Percentiles rank a stretch among this genome's conserved stretches.
Evolutionary conservation across 2,888 invertebrate genomes (phyloP).

Genomic region (Panzeria rudis): DNA sequence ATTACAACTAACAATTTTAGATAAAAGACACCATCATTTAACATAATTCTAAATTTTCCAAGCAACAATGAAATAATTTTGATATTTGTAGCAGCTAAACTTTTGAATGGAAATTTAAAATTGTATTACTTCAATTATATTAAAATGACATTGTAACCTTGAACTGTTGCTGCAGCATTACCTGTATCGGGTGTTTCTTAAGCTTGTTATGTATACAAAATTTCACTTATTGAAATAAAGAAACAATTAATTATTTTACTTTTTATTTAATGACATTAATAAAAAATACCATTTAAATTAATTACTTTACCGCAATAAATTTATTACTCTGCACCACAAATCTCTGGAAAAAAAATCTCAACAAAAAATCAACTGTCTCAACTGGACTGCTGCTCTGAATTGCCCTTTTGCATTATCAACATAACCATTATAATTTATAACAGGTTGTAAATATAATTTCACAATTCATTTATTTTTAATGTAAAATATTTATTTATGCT

Average conservation of each 20-base stretch:
- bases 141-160: too few species aligned
- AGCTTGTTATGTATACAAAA: too few species aligned
- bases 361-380: constrained; percentile 23
- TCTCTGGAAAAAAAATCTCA: constrained; percentile 39
- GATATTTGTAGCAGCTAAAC: too few species aligned
- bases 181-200: too few species aligned
- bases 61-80: too few species aligned
- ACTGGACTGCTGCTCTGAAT: constrained; percentile 3
- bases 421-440: constrained; percentile 48
- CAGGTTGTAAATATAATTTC: constrained; percentile 71
- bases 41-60: too few species aligned
- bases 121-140: too few species aligned
- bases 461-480: constrained; percentile 70
- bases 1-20: too few species aligned
- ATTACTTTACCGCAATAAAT: constrained; percentile 53
- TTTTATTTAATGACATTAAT: neutral
- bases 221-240: neutral
- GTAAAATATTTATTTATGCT: constrained; percentile 53
- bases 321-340: constrained; percentile 46
- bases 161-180: too few species aligned
- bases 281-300: constrained; percentile 11
- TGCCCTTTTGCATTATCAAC: constrained; percentile 15
- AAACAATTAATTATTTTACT: constrained; percentile 31
- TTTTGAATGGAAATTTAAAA: too few species aligned
- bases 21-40: too few species aligned